Percentiles rank a stretch among this genome's conserved stretches.
These are phyloP conservation scores for Andrena fulva DNA, from an alignment of 2,888 invertebrate genomes.

Conservation along the genomic window DNA sequence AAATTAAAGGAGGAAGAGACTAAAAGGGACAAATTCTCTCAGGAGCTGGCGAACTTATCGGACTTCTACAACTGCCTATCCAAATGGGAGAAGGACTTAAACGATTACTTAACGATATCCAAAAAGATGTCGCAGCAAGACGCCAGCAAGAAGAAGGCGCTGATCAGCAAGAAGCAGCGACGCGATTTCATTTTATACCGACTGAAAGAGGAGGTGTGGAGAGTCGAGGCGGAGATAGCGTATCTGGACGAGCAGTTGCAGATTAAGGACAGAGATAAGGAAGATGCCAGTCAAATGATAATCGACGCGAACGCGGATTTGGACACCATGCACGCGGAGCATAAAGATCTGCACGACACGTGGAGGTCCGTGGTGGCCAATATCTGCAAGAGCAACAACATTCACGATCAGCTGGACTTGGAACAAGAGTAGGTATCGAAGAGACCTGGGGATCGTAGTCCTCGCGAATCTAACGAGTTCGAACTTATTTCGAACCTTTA, in stretches of 20 bases:
- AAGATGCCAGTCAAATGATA: slow-evolving; percentile 87
- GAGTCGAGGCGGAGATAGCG: slow-evolving; percentile 88
- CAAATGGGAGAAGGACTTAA: slow-evolving; percentile 88
- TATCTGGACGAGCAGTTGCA: slow-evolving; percentile 88
- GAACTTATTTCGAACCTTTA: not conserved
- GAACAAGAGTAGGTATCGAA: slow-evolving; percentile 86
- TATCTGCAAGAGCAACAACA: slow-evolving; percentile 89
- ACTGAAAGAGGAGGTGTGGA: slow-evolving; percentile 90
- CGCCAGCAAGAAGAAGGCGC: slow-evolving; percentile 76
- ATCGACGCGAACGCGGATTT: slow-evolving; percentile 90
- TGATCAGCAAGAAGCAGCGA: slow-evolving; percentile 83
- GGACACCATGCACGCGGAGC: slow-evolving; percentile 90
- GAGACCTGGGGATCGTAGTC: not conserved
- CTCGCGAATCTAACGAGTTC: not conserved
- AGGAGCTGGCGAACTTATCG: slow-evolving; percentile 87
- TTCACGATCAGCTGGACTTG: slow-evolving; percentile 87
- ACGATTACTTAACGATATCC: slow-evolving; percentile 88
- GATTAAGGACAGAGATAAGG: slow-evolving; percentile 88
- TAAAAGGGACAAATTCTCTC: slow-evolving; percentile 70
- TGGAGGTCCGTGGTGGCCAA: slow-evolving; percentile 92
- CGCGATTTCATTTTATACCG: slow-evolving; percentile 89
- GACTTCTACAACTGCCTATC: slow-evolving; percentile 87
- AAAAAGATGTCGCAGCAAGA: slow-evolving; percentile 89
- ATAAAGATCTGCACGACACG: slow-evolving; percentile 89
- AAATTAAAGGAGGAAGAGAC: slow-evolving; percentile 84